A percentile compares a stretch with the other conserved stretches of the same genome.
Evolutionary conservation across 2,113 vertebrate species (phyloP).

Genomic region (Tylochromis polylepis): DNA sequence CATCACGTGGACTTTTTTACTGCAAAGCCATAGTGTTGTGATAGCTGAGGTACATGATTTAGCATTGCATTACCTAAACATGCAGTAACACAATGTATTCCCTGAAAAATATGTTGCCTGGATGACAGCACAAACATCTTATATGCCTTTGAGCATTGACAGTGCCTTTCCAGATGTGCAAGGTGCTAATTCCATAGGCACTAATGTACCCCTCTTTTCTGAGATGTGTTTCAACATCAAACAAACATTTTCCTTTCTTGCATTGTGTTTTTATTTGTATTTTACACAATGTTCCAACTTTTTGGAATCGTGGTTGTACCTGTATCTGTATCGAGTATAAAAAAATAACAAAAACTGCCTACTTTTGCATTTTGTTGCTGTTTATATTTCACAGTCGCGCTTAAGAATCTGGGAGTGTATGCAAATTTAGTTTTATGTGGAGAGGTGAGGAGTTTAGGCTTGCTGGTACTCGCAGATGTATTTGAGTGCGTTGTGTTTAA

Average conservation of each 20-base stretch:
- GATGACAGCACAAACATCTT: neutral
- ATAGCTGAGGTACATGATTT: neutral
- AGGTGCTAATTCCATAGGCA: neutral
- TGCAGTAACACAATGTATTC: neutral
- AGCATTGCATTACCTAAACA: neutral
- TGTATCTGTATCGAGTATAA: neutral
- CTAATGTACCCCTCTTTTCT: neutral
- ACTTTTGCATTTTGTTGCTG: neutral
- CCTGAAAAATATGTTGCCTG: neutral
- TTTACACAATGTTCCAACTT: neutral
- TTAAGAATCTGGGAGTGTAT: neutral
- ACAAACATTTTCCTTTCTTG: neutral
- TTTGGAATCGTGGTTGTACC: neutral
- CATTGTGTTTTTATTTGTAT: neutral
- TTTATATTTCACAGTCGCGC: neutral
- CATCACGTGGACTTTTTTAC: neutral
- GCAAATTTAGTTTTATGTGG: neutral
- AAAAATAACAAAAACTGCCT: neutral
- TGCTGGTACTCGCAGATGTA: conserved; percentile 26
- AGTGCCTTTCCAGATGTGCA: neutral
- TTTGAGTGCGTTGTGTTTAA: conserved; percentile 24
- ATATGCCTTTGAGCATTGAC: neutral
- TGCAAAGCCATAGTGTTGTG: neutral
- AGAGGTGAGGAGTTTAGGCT: conserved; percentile 32
- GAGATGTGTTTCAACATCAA: neutral